Base-by-base conservation (phyloP, 2,888 invertebrate genomes). In the Lasioglossum malachurum region DNA sequence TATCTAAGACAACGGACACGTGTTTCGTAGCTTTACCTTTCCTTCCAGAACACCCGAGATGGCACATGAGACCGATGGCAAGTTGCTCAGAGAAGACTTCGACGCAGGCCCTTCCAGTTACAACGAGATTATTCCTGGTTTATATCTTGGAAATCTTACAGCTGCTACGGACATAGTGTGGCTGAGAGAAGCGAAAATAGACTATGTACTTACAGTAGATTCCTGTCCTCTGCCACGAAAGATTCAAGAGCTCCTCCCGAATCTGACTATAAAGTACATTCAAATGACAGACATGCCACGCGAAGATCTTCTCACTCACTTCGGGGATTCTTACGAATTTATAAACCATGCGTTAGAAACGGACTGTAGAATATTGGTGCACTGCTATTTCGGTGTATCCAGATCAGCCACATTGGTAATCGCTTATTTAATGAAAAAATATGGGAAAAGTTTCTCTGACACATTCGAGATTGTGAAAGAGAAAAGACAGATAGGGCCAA, bases 301-400 rank as follows among this genome's bases (percentile, higher is more conserved):
- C 92, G 98, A 98, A 93, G 98, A 99, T 95, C 96, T 99, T 64
- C 96, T 99, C 69, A 97, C 97, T 88, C 97, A 98, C 93, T 97
- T 99, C 89, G 97, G 98, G 87, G 97, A 97, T 74, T 97, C 98
- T 79, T 97, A 97, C 93, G 96, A 96, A 7, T 99, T 98, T 93
- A 98, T 99, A 84, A 96, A 96, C 88, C 95, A 96, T 85, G 97
- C 97, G 2, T 96, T 97, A 81, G 94, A 97, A 8, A 94, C 94
- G 4, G 96, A 96, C 57, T 97, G 98, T 69, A 97, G 96, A 82
- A 97, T 98, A 10, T 96, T 99, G 23, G 98, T 99, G 1, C 99
- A 99, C 94, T 99, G 99, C 95, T 98, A 98, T 94, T 98, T 97
- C 92, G 99, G 99, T 23, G 97, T 98, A 4, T 99, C 99, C 0